A percentile compares a stretch with the other conserved stretches of the same genome.
These are phyloP conservation scores for Nipponia nippon DNA, from an alignment of 2,113 vertebrate species.

Conservation along the genomic window DNA sequence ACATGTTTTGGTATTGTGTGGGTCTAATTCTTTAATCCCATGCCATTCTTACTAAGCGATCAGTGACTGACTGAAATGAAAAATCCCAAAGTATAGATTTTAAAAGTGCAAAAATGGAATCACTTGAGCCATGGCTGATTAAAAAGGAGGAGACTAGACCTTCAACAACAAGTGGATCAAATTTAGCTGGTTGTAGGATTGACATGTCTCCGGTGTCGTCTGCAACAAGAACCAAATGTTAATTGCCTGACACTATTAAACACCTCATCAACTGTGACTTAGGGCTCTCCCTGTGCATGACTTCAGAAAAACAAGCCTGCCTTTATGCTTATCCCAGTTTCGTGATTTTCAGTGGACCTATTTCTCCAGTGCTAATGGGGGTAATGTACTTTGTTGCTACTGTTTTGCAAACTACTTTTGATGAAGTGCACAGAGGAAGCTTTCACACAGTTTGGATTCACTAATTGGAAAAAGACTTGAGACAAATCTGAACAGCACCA, in stretches of 20 bases:
- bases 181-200: not conserved
- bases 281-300: not conserved
- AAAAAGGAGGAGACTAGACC: not conserved
- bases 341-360: not conserved
- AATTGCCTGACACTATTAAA: conserved; percentile 48
- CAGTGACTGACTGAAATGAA: not conserved
- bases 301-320: conserved; percentile 39
- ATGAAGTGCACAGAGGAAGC: not conserved
- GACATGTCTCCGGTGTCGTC: not conserved
- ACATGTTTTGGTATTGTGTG: conserved; percentile 9
- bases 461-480: conserved; percentile 55
- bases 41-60: not conserved
- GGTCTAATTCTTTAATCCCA: conserved; percentile 38
- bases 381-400: not conserved
- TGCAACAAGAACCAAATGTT: conserved; percentile 9
- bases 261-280: conserved; percentile 27
- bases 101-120: conserved; percentile 6
- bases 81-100: not conserved
- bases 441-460: conserved; percentile 28
- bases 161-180: conserved; percentile 20
- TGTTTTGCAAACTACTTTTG: conserved; percentile 12
- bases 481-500: conserved; percentile 5
- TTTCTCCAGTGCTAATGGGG: conserved; percentile 24
- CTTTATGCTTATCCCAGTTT: conserved; percentile 31
- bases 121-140: conserved; percentile 7